Base-by-base conservation (phyloP, 2,888 invertebrate genomes). In the Lissonota sp. region DNA sequence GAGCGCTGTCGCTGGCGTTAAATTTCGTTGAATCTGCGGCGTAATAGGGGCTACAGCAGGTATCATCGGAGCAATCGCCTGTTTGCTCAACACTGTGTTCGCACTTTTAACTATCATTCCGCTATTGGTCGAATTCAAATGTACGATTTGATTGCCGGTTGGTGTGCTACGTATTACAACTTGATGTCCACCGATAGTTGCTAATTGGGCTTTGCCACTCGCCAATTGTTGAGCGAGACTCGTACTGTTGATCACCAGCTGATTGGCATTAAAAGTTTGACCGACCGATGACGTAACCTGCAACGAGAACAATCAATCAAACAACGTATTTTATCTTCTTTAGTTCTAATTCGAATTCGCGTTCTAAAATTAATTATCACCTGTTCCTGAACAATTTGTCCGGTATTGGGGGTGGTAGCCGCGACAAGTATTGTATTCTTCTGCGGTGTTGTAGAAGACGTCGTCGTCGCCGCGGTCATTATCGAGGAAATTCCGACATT, bases 151-250 rank as follows among this genome's bases (percentile, higher is more conserved):
- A 90, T 96, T 96, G 67, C 96, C 96, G 7, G 97, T 95, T 0
- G 96, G 96, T 26, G 91, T 89, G 58, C 90, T 92, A 60, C 97
- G 94, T 79, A 97, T 96, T 57, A 97, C 94, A 40, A 97, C 97
- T 92, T 97, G 97, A 89, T 97, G 97, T 0, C 97, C 97, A 90
- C 96, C 96, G 39, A 97, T 96, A 0, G 96, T 97, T 0, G 97
- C 97, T 74, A 97, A 94, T 90, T 97, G 97, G 6, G 97, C 95
- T 91, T 97, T 97, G 6, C 97, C 97, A 12, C 96, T 94, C 1
- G 97, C 96, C 80, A 97, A 94, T 91, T 97, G 97, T 90, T 97
- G 97, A 12, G 96, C 97, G 53, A 97, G 93, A 71, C 89, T 92
- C 14, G 94, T 95, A 91, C 96, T 96, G 88, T 96, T 97, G 60